Conservation (phyloP, 2,113 vertebrate genomes). For the Phrynosoma platyrhinos region DNA sequence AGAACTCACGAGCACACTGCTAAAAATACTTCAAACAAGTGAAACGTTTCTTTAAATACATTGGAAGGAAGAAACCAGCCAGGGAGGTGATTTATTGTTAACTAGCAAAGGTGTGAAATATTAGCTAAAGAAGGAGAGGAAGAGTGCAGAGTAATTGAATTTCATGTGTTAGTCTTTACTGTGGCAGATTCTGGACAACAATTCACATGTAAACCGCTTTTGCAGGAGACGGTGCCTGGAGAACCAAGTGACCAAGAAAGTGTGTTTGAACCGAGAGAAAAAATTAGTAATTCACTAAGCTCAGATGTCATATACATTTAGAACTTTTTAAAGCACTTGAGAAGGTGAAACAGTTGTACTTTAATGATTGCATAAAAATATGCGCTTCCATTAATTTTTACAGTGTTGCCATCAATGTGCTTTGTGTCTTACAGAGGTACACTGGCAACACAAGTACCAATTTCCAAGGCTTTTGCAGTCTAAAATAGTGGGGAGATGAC, state of each 20-base stretch:
- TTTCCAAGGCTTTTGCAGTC: neutral
- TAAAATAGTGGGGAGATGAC: neutral
- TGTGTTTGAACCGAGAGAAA: no score
- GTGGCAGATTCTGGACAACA: no score
- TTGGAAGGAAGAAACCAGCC: neutral
- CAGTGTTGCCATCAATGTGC: neutral
- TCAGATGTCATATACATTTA: no score
- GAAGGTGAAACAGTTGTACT: neutral
- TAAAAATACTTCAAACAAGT: neutral
- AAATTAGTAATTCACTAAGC: no score
- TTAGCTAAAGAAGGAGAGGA: neutral
- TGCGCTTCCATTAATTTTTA: neutral
- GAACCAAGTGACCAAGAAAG: no score
- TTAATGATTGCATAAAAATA: neutral
- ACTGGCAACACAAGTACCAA: neutral
- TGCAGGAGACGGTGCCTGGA: no score
- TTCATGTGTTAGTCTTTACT: neutral
- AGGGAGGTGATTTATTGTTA: neutral
- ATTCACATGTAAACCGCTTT: no score
- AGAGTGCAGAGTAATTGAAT: neutral
- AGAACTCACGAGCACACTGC: neutral
- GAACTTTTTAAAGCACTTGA: neutral
- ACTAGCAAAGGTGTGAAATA: neutral
- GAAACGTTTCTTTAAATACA: neutral
- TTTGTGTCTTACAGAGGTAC: neutral